Percentiles rank a stretch among this genome's conserved stretches.
These are phyloP conservation scores for Siniperca undulata DNA, from an alignment of 2,797 vertebrate species.

Conservation along the genomic window DNA sequence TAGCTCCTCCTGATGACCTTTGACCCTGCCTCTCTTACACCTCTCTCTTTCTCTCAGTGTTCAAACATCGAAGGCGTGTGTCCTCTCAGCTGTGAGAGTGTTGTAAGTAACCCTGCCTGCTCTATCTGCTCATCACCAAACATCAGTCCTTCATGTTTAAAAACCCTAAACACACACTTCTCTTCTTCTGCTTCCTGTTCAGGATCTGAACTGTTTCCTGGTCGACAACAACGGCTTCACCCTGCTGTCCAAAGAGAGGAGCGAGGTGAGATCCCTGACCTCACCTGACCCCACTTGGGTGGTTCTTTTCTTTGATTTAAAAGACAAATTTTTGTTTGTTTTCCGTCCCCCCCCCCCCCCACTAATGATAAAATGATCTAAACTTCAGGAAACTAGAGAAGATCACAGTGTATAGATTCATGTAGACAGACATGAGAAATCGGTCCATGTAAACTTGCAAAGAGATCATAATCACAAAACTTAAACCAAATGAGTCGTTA, in stretches of 20 bases:
- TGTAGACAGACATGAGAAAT: too few relatives aligned
- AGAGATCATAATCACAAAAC: too few relatives aligned
- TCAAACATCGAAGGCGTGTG: conserved; percentile 87
- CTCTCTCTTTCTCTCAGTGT: conserved; percentile 83
- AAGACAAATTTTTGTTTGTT: too few relatives aligned
- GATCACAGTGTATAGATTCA: too few relatives aligned
- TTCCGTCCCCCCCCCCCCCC: too few relatives aligned
- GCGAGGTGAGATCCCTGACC: conserved; percentile 83
- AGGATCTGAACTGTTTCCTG: conserved; percentile 94
- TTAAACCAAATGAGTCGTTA: too few relatives aligned
- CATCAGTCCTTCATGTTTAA: neutral
- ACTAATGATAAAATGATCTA: too few relatives aligned
- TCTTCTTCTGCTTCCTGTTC: conserved; percentile 39
- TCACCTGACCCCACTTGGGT: too few relatives aligned
- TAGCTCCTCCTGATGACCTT: neutral
- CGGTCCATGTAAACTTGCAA: too few relatives aligned
- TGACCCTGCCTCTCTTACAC: neutral
- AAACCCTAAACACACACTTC: neutral
- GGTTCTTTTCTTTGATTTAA: too few relatives aligned
- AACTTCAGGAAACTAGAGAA: too few relatives aligned
- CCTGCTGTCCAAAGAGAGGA: conserved; percentile 89
- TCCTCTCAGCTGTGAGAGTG: conserved; percentile 90
- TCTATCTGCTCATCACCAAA: neutral
- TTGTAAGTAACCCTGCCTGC: conserved; percentile 83
- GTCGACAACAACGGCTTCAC: conserved; percentile 95